Evolutionary conservation across 1,140 invertebrate species (phyloP), one percentile per base, ranked within the genome.

Genomic region (Liolophura sinensis): DNA sequence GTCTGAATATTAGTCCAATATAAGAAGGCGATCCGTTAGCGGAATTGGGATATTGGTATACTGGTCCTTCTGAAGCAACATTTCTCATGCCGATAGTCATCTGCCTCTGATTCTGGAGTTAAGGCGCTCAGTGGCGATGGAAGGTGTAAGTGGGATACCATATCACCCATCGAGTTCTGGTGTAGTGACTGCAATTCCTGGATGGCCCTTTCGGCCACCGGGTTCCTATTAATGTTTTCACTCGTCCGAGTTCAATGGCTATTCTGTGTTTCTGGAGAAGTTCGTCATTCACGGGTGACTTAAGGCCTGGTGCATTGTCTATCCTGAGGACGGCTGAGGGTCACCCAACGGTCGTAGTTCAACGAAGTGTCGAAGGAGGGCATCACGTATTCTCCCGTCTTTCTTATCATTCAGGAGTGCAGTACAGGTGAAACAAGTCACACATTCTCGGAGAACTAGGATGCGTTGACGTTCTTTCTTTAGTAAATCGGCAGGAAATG

Each of bases 211-310:
- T 71, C 72, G 24, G 69, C 66, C 40, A 71, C 66, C n/a, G 46
- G 72, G 69, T 22, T 73, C 69, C 47, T 73, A 71, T 56, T 71
- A 69, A 6, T 16, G 12, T 49, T 73, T 73, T 57, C 40, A 18
- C 51, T 14, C 22, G 71, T 48, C 12, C 62, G 48, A n/a, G n/a
- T n/a, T n/a, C n/a, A n/a, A n/a, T n/a, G n/a, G n/a, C n/a, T n/a
- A n/a, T n/a, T n/a, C n/a, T n/a, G n/a, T n/a, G n/a, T n/a, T n/a
- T n/a, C n/a, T n/a, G n/a, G n/a, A n/a, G n/a, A n/a, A n/a, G n/a
- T 48, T 71, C 51, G 47, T 73, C 69, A 4, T 67, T 49, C 18
- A 62, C 48, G 7, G 69, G 24, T 5, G 72, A 47, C 31, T 47
- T 31, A 47, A 73, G 69, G 27, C 72, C 72, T 52, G 69, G 66